Percentiles rank a stretch among this genome's conserved stretches.
Conservation (phyloP, 1,140 invertebrate genomes). For the Drosophila malerkotliana region DNA sequence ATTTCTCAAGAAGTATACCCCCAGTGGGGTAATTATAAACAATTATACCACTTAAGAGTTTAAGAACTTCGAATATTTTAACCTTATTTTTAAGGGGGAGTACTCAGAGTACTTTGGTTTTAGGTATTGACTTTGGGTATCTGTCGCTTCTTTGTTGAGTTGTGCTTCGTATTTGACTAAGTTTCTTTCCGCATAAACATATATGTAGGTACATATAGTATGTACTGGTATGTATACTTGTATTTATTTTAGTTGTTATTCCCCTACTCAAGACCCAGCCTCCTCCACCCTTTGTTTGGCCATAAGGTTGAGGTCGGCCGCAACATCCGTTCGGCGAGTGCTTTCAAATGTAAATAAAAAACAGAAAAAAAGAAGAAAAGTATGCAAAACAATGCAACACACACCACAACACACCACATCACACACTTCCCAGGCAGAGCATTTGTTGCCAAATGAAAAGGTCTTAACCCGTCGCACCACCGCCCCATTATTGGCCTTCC, state of each 20-base stretch:
- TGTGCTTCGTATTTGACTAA: constrained; percentile 5
- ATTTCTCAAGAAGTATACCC: not conserved
- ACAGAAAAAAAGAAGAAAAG: constrained; percentile 16
- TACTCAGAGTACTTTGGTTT: not conserved
- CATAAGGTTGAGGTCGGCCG: constrained; percentile 76
- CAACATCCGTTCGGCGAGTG: constrained; percentile 76
- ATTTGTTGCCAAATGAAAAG: constrained; percentile 30
- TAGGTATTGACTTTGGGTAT: constrained; percentile 17
- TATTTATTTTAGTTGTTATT: constrained; percentile 38
- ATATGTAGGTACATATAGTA: too few species aligned
- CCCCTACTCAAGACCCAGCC: constrained; percentile 12
- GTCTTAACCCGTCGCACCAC: constrained; percentile 9
- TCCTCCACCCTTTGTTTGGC: constrained; percentile 12
- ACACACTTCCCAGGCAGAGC: constrained; percentile 11
- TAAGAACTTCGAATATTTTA: not conserved
- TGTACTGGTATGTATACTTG: constrained; percentile 1
- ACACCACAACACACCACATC: not conserved
- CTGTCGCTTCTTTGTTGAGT: constrained; percentile 2
- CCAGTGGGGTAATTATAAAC: constrained; percentile 2
- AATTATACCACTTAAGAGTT: not conserved
- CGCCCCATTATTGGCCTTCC: constrained; percentile 10
- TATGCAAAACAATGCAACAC: constrained; percentile 71
- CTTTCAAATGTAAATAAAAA: constrained; percentile 81
- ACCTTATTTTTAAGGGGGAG: too few species aligned
- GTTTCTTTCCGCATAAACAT: constrained; percentile 9